These are phyloP conservation scores for Bombyx huttoni DNA, from an alignment of 2,888 invertebrate genomes.

Conservation along the genomic window DNA sequence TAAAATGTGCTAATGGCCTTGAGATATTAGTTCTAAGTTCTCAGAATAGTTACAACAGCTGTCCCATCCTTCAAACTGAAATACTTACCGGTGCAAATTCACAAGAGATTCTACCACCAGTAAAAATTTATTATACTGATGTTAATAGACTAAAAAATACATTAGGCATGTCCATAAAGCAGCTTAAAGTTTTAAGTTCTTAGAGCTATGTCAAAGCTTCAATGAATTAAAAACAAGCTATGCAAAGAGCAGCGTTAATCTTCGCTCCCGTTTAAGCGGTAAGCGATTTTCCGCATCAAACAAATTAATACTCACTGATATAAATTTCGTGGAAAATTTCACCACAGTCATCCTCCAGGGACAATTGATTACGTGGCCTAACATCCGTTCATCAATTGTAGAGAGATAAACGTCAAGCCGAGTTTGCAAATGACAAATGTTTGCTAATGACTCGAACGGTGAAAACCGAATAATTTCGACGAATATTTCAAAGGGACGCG, in stretches of 20 bases:
- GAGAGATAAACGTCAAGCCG: conserved; percentile 57
- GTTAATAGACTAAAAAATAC: too few species aligned
- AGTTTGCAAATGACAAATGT: conserved; percentile 66
- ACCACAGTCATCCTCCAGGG: conserved; percentile 41
- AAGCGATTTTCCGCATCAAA: conserved; percentile 18
- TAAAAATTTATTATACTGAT: too few species aligned
- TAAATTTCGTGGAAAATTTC: conserved; percentile 33
- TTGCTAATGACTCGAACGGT: conserved; percentile 54
- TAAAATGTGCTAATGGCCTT: too few species aligned
- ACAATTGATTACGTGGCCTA: conserved; percentile 58
- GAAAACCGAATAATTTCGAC: conserved; percentile 46
- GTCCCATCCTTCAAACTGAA: too few species aligned
- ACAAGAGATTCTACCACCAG: too few species aligned
- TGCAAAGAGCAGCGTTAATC: conserved; percentile 6
- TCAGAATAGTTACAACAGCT: too few species aligned
- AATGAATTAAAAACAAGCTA: not conserved
- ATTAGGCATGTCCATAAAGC: too few species aligned
- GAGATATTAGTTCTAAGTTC: too few species aligned
- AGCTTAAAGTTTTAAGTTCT: too few species aligned
- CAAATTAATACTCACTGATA: conserved; percentile 24
- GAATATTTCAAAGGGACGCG: conserved; percentile 34
- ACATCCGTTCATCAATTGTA: conserved; percentile 63
- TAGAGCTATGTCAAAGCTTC: not conserved
- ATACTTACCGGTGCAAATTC: too few species aligned
- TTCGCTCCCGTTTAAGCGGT: conserved; percentile 10